phyloP scores from a whole-genome alignment of 2,797 vertebrate genomes.

The Gallinago stenura region DNA sequence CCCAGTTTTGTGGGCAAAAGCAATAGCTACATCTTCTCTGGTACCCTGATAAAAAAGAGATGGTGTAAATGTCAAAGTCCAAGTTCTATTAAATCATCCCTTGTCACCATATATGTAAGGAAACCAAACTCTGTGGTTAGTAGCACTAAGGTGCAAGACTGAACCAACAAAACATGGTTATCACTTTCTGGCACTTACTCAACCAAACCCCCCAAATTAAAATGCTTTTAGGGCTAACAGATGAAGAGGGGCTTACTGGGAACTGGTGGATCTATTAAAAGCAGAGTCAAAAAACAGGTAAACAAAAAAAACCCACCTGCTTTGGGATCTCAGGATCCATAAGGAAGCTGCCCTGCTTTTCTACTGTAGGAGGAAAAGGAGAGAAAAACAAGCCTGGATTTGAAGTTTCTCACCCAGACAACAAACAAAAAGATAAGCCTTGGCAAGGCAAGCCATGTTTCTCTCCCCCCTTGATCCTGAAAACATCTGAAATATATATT shows the following conservation, averaged over 20 bases:
- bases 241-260: neutral
- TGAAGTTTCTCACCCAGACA: neutral
- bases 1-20: neutral
- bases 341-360: neutral
- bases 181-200: neutral
- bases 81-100: neutral
- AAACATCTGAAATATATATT: neutral
- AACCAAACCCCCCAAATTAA: rapidly evolving
- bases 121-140: neutral
- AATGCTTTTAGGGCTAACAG: neutral
- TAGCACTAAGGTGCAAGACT: neutral
- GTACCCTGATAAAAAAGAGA: neutral
- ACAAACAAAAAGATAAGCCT: neutral
- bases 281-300: neutral
- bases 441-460: neutral
- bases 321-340: neutral
- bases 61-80: neutral
- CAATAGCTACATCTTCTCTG: neutral
- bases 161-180: neutral
- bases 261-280: neutral
- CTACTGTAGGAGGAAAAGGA: neutral
- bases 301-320: neutral
- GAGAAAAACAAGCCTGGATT: neutral
- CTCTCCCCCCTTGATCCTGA: neutral
- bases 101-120: neutral